Evolutionary conservation across 2,888 invertebrate genomes (phyloP).

Genomic region (Tipula helvola): DNA sequence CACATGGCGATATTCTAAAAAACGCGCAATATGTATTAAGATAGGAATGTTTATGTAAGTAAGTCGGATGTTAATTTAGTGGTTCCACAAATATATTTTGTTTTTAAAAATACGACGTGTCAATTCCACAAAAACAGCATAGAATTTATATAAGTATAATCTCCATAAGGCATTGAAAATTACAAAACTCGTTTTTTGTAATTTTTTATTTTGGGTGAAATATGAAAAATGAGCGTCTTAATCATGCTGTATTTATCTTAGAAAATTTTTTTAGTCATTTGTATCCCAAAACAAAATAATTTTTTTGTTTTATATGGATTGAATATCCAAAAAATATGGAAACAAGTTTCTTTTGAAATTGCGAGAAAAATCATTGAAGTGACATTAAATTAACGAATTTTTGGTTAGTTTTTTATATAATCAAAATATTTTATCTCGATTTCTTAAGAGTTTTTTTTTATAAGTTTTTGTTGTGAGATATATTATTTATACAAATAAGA

Average conservation of each 20-base stretch:
- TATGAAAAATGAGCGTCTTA: background rate
- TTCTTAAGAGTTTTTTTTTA: background rate
- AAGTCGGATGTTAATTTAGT: background rate
- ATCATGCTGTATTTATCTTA: background rate
- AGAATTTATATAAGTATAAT: background rate
- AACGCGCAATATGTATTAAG: background rate
- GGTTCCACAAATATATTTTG: background rate
- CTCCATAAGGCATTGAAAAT: background rate
- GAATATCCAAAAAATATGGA: background rate
- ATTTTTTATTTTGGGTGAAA: background rate
- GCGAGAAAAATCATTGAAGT: background rate
- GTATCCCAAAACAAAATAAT: background rate
- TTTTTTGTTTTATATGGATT: background rate
- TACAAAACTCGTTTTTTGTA: background rate
- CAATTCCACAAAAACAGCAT: background rate
- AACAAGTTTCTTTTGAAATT: background rate
- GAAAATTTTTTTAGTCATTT: background rate
- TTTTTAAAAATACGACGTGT: background rate
- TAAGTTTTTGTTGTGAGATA: background rate
- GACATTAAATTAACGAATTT: background rate
- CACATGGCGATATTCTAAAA: background rate
- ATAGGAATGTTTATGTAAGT: background rate
- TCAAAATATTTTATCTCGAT: background rate
- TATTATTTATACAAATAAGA: background rate
- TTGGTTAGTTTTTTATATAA: background rate